Evolutionary conservation across 2,113 vertebrate genomes (phyloP), one percentile per base, ranked within the genome.

Genomic region (Epinephelus moara): DNA sequence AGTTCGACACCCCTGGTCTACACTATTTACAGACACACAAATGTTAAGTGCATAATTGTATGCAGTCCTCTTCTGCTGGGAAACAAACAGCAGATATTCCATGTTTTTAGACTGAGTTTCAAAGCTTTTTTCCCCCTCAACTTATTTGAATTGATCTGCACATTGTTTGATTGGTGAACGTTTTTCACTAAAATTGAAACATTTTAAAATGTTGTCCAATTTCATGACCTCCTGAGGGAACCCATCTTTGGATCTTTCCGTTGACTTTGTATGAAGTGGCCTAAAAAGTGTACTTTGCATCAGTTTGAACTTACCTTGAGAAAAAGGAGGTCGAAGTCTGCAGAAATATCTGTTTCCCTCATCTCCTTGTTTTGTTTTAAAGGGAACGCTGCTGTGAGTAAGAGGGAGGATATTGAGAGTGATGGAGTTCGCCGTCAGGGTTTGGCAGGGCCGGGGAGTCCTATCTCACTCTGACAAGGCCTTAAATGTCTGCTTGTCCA

Each of bases 401-500:
- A 60, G 18, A 50, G 17, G 14, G 18, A 74, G 47, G 49, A 84
- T 84, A 75, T 27, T 50, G 50, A 72, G 71, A 71, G 55, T 82
- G 81, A 76, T 76, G 67, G 78, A 84, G 56, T 49, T 40, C 9
- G 60, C 47, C n/a, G 15, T 83, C 75, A 68, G 71, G 57, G 64
- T 72, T 68, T 76, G 63, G 71, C 73, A 59, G 78, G 42, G 17
- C 70, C 21, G 12, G 19, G n/a, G 25, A 67, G 66, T 27, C 64
- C 82, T 73, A 81, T 83, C 77, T 84, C 55, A 45, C 74, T 81
- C 74, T 69, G 70, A 86, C 86, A 81, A 61, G 67, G n/a, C 66
- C 61, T 69, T 83, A 91, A 87, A 84, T 71, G 78, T 78, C 81
- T 57, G 82, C 57, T 67, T 68, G 68, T 85, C 74, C 42, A 82